Conservation (phyloP, 2,113 vertebrate species). For the Apodemus sylvaticus region DNA sequence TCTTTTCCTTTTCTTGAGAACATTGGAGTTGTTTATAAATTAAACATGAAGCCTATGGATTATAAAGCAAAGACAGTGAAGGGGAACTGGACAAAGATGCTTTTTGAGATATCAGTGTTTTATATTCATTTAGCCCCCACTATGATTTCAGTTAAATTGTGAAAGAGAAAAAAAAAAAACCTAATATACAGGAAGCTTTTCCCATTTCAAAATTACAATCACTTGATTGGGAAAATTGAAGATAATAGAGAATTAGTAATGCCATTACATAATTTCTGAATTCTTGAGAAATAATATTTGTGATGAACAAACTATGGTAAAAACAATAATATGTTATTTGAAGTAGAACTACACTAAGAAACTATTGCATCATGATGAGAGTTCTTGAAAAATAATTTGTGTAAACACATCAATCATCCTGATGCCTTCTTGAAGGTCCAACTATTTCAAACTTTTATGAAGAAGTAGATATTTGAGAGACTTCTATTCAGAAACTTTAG, state of each 20-base stretch:
- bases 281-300: slow-evolving; percentile 3
- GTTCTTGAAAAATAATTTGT: not conserved
- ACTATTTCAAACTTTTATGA: not conserved
- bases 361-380: not conserved
- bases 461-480: not conserved
- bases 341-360: not conserved
- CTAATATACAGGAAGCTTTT: not conserved
- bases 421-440: not conserved
- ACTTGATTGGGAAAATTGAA: not conserved
- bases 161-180: not conserved
- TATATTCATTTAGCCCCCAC: not conserved
- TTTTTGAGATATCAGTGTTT: not conserved
- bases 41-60: not conserved
- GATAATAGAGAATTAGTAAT: not conserved
- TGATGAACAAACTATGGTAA: not conserved
- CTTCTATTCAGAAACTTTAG: slow-evolving; percentile 13
- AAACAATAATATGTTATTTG: not conserved
- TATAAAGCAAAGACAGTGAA: not conserved
- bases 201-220: not conserved
- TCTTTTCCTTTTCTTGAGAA: not conserved
- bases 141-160: slow-evolving; percentile 1
- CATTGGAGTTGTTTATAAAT: not conserved
- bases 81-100: not conserved
- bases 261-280: not conserved
- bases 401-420: not conserved